phyloP scores from a whole-genome alignment of 2,888 invertebrate species.

The Microplitis deprimator region DNA sequence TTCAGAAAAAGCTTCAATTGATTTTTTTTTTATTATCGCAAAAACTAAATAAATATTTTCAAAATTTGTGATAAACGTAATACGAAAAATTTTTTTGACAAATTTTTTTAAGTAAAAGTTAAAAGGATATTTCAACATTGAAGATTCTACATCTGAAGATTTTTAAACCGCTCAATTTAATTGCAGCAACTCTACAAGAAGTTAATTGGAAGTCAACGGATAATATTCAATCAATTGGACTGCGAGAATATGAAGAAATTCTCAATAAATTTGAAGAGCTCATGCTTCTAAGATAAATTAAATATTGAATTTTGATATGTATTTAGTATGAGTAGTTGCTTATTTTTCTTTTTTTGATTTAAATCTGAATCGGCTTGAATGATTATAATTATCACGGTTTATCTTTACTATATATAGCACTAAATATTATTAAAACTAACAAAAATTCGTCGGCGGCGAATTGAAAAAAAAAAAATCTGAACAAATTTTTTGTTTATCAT shows the following conservation, averaged over 20 bases:
- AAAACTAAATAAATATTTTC: too few species aligned
- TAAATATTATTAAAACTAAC: too few species aligned
- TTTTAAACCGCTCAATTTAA: background rate
- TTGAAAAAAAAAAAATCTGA: too few species aligned
- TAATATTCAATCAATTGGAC: background rate
- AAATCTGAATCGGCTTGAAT: too few species aligned
- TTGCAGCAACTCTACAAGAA: background rate
- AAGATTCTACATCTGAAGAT: background rate
- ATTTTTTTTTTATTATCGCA: too few species aligned
- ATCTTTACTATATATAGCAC: too few species aligned
- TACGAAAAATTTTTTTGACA: background rate
- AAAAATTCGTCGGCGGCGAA: too few species aligned
- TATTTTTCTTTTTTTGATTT: background rate
- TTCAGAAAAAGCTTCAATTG: background rate
- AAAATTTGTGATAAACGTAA: background rate
- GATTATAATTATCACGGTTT: too few species aligned
- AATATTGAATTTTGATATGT: background rate
- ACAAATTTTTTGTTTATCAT: too few species aligned
- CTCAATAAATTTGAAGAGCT: background rate
- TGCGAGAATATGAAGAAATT: background rate
- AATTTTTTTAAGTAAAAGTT: background rate
- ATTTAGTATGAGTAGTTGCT: background rate
- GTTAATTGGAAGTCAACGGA: background rate
- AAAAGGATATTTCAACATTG: background rate
- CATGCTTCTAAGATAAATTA: background rate